Evolutionary conservation across 2,797 vertebrate species (phyloP).

Genomic region (Myotis planiceps): DNA sequence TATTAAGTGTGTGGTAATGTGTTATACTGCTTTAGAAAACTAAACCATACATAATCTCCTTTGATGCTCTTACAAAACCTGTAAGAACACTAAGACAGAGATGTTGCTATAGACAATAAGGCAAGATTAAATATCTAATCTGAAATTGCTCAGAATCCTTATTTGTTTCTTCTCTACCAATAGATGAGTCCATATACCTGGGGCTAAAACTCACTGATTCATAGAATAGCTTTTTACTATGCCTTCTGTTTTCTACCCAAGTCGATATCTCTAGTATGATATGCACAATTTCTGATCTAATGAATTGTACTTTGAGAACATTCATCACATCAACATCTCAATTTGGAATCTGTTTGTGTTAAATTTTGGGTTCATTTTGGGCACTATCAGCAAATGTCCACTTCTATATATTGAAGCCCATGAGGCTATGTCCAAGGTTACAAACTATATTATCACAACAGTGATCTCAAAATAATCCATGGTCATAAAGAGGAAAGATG

Average conservation of each 20-base stretch:
- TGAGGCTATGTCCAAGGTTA: neutral
- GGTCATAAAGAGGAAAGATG: neutral
- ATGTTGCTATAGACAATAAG: neutral
- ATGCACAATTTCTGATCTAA: neutral
- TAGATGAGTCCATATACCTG: neutral
- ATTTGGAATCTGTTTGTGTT: neutral
- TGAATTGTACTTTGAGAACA: neutral
- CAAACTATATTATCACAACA: neutral
- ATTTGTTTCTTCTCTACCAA: neutral
- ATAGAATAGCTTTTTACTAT: neutral
- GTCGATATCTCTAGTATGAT: neutral
- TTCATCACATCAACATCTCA: neutral
- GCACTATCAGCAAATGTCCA: neutral
- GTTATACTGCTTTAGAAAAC: neutral
- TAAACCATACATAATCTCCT: neutral
- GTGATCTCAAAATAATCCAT: neutral
- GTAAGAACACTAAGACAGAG: neutral
- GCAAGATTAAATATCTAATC: neutral
- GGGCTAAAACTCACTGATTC: neutral
- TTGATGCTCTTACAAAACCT: neutral
- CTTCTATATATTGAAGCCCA: neutral
- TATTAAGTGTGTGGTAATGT: neutral
- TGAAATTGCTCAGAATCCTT: neutral
- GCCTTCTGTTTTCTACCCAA: neutral
- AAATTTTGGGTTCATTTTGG: neutral